Evolutionary conservation across 2,113 vertebrate species (phyloP), one percentile per base, ranked within the genome.

Genomic region (Syngnathus typhle): DNA sequence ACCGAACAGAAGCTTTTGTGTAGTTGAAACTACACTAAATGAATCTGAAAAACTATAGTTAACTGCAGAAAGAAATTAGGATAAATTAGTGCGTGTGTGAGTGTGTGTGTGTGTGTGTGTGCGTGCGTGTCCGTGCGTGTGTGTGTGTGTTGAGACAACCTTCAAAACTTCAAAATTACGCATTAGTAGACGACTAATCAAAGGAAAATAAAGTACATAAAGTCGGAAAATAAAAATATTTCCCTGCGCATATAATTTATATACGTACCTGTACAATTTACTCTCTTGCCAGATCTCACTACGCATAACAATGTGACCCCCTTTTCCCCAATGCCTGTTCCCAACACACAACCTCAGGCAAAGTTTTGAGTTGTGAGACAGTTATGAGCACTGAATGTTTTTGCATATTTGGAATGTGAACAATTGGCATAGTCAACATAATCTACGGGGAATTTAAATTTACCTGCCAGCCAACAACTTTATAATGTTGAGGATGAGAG

Each of bases 151-250:
- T 72, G 69, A 83, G 73, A 79, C 80, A 88, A 79, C 74, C 81
- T 74, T 71, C 60, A 71, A 78, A 82, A 74, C 77, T 73, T 74
- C 67, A 69, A 82, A 80, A 76, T 84, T 82, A 16, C 85, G 72
- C 39, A 64, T 47, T 89, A 84, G 88, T 74, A 79, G 83, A 88
- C 86, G 84, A 66, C 86, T 75, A 65, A 88, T 66, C 73, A 43
- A n/a, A 72, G 73, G 68, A 82, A 91, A 90, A 90, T 79, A 81
- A 84, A 89, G 85, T 86, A 86, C 85, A 32, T 32, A 82, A 89
- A 88, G 88, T 88, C 70, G 65, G 84, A 84, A 75, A 82, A 66
- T 59, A 83, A 79, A 82, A 60, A 60, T 60, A 60, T 7, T 38
- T 16, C 2, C 2, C 49, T 1, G 19, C 2, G 18, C 8, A 37